These are phyloP conservation scores for Ibycter americanus DNA, from an alignment of 2,797 vertebrate genomes.

Conservation along the genomic window DNA sequence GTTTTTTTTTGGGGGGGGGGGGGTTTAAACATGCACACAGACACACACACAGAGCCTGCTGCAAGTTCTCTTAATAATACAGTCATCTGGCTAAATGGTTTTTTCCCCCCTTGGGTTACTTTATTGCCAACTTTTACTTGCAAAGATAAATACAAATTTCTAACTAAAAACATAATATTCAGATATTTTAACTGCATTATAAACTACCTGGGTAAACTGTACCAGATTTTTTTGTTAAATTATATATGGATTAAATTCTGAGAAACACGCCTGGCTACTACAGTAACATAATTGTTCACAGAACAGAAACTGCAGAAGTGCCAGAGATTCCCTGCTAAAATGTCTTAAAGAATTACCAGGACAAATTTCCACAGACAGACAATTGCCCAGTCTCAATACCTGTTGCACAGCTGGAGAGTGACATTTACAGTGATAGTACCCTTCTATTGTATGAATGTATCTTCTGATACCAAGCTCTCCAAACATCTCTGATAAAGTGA, in stretches of 20 bases:
- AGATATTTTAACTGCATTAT: neutral
- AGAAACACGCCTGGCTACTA: neutral
- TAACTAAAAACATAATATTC: neutral
- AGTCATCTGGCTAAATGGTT: neutral
- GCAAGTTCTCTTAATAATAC: neutral
- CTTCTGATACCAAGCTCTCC: neutral
- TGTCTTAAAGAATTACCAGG: neutral
- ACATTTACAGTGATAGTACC: accelerated
- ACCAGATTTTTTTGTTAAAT: neutral
- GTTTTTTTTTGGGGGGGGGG: too few species aligned
- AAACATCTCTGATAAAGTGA: neutral
- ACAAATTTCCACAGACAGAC: neutral
- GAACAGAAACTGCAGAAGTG: neutral
- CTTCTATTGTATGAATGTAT: neutral
- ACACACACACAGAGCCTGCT: neutral
- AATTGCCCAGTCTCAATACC: neutral
- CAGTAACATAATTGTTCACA: neutral
- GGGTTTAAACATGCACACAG: too few species aligned
- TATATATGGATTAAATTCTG: neutral
- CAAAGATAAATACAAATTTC: neutral
- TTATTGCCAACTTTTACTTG: neutral
- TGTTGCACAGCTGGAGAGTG: neutral
- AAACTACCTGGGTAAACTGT: neutral
- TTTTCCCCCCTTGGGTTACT: neutral
- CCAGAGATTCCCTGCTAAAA: neutral